Conservation (phyloP, 2,888 invertebrate genomes). For the Nymphalis polychloros region DNA sequence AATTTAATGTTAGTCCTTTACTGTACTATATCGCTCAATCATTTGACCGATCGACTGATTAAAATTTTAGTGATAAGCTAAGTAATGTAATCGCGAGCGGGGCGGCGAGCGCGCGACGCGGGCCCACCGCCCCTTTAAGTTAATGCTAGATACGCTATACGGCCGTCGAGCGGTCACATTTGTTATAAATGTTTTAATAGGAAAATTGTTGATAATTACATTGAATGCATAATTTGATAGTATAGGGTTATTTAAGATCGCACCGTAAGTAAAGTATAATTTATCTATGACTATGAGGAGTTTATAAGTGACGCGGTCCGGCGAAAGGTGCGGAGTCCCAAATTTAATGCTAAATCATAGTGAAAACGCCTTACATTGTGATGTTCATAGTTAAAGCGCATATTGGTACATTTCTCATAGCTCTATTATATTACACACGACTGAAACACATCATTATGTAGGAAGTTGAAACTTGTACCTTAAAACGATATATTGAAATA, state of each 20-base stretch:
- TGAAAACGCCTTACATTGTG: slow-evolving; percentile 72
- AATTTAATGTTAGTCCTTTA: slow-evolving; percentile 82
- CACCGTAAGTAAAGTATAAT: slow-evolving; percentile 80
- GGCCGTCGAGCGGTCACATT: slow-evolving; percentile 47
- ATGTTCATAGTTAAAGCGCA: slow-evolving; percentile 75
- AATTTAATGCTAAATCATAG: slow-evolving; percentile 72
- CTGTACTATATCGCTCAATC: slow-evolving; percentile 82
- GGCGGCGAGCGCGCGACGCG: slow-evolving; percentile 43
- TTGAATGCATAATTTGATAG: slow-evolving; percentile 80
- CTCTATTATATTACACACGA: slow-evolving; percentile 68
- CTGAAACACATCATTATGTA: slow-evolving; percentile 70
- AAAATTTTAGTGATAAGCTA: slow-evolving; percentile 82
- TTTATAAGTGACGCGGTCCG: slow-evolving; percentile 71
- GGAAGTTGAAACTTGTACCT: slow-evolving; percentile 68
- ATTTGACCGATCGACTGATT: slow-evolving; percentile 82
- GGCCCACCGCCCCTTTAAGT: slow-evolving; percentile 64
- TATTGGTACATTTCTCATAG: slow-evolving; percentile 74
- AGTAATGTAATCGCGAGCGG: slow-evolving; percentile 65
- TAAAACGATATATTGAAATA: slow-evolving; percentile 58
- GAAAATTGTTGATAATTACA: slow-evolving; percentile 75
- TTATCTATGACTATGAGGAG: slow-evolving; percentile 68
- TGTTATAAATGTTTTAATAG: slow-evolving; percentile 76
- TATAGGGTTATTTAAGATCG: slow-evolving; percentile 82
- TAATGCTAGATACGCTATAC: slow-evolving; percentile 44
- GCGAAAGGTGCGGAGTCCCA: slow-evolving; percentile 73